These are phyloP conservation scores for roundworm (Caenorhabditis elegans) DNA, from an alignment of 1,140 invertebrate species.

Conservation along the genomic window DNA sequence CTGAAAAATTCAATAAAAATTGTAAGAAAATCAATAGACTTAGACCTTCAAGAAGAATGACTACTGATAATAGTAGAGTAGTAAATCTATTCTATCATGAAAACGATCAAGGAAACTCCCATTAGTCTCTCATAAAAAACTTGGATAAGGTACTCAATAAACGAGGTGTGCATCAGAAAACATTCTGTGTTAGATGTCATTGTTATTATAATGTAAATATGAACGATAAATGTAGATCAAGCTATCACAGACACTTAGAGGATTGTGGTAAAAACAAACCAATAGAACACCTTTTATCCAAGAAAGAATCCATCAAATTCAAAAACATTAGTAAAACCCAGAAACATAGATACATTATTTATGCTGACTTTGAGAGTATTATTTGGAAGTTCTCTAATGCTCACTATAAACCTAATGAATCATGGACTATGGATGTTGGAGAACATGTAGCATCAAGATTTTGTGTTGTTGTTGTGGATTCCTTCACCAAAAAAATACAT, in stretches of 20 bases:
- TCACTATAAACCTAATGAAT: slow-evolving; percentile 13
- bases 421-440: neutral
- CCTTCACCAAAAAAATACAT: slow-evolving; percentile 11
- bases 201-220: too few species aligned
- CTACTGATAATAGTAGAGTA: slow-evolving; percentile 31
- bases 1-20: slow-evolving; percentile 23
- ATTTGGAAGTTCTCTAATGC: neutral
- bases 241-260: slow-evolving; percentile 34
- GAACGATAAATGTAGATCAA: neutral
- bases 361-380: slow-evolving; percentile 35
- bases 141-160: slow-evolving; percentile 44
- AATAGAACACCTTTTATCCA: slow-evolving; percentile 37
- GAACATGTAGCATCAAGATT: slow-evolving; percentile 37
- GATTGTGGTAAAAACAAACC: slow-evolving; percentile 46
- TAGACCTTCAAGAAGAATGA: slow-evolving; percentile 36
- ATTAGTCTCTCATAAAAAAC: slow-evolving; percentile 51
- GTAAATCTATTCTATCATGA: slow-evolving; percentile 27
- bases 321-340: slow-evolving; percentile 45
- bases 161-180: too few species aligned
- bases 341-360: slow-evolving; percentile 34
- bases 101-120: slow-evolving; percentile 21
- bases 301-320: slow-evolving; percentile 42
- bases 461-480: slow-evolving; percentile 24
- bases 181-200: too few species aligned
- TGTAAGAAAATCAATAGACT: neutral